Conservation (phyloP, 2,113 vertebrate species). For the Halichoeres trimaculatus region DNA sequence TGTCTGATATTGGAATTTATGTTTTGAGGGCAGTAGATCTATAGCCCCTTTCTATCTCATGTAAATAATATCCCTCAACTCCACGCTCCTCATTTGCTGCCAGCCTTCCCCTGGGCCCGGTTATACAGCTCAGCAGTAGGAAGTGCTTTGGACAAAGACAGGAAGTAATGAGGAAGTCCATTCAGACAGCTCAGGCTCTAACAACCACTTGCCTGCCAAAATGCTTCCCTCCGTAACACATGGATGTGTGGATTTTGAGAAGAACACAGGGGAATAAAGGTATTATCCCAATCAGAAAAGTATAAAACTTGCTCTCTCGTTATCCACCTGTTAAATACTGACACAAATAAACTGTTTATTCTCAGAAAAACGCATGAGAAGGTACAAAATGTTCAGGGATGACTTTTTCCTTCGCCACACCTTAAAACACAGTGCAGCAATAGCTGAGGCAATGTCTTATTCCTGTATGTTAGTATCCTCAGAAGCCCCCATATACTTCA, state of each 20-base stretch:
- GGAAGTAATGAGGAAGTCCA: conserved; percentile 87
- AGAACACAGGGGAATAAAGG: conserved; percentile 3
- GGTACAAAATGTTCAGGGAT: not conserved
- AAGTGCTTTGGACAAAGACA: conserved; percentile 83
- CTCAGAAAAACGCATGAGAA: not conserved
- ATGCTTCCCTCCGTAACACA: conserved; percentile 41
- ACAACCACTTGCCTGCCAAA: conserved; percentile 64
- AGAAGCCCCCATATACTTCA: conserved; percentile 35
- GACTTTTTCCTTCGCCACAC: not conserved
- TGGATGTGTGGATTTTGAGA: conserved; percentile 17
- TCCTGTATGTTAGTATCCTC: conserved; percentile 23
- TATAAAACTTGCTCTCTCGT: not conserved
- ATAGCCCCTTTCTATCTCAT: conserved; percentile 22
- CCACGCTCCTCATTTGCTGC: conserved; percentile 6
- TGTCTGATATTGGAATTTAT: conserved; percentile 15
- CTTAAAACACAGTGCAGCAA: not conserved
- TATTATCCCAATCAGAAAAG: not conserved
- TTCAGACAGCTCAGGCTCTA: conserved; percentile 72
- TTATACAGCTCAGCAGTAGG: conserved; percentile 71
- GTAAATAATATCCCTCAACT: conserved; percentile 32
- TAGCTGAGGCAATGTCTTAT: conserved; percentile 2
- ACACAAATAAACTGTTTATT: not conserved
- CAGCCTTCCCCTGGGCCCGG: conserved; percentile 51
- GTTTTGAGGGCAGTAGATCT: not conserved
- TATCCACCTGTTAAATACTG: not conserved